Conservation (phyloP, 23 tunicate genomes). For the Ciona savignyi region DNA sequence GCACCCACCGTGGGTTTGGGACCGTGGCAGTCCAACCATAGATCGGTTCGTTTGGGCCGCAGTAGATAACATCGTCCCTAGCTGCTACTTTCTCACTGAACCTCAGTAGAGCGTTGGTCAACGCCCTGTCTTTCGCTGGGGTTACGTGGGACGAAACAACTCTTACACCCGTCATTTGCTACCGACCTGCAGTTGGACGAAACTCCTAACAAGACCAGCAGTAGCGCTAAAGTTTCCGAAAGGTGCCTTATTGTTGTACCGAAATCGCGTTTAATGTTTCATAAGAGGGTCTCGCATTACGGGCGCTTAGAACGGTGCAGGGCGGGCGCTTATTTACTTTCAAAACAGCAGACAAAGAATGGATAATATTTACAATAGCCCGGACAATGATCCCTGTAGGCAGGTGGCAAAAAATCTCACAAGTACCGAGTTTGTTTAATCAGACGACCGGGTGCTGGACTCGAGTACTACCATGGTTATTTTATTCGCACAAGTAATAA, state of each 20-base stretch:
- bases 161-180: background rate
- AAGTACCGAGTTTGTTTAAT: background rate
- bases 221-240: too few species aligned
- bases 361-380: background rate
- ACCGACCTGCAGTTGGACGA: too few species aligned
- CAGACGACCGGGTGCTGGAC: background rate
- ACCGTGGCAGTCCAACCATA: slow-evolving; percentile 71
- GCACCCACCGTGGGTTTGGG: slow-evolving; percentile 62
- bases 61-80: slow-evolving; percentile 48
- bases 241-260: background rate
- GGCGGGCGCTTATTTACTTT: background rate
- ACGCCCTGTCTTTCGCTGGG: slow-evolving; percentile 43
- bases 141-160: slow-evolving; percentile 43
- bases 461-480: too few species aligned
- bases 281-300: background rate
- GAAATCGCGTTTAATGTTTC: too few species aligned
- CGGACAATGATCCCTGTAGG: background rate
- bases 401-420: background rate
- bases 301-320: background rate
- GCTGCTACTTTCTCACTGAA: slow-evolving; percentile 41
- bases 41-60: slow-evolving; percentile 58
- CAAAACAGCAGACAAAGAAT: background rate
- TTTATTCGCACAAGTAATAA: too few species aligned
- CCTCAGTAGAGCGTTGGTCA: slow-evolving; percentile 66
- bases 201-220: too few species aligned